Percentiles rank a stretch among this genome's conserved stretches.
phyloP scores from a whole-genome alignment of 2,113 vertebrate species.

The Cercopithecus mona region DNA sequence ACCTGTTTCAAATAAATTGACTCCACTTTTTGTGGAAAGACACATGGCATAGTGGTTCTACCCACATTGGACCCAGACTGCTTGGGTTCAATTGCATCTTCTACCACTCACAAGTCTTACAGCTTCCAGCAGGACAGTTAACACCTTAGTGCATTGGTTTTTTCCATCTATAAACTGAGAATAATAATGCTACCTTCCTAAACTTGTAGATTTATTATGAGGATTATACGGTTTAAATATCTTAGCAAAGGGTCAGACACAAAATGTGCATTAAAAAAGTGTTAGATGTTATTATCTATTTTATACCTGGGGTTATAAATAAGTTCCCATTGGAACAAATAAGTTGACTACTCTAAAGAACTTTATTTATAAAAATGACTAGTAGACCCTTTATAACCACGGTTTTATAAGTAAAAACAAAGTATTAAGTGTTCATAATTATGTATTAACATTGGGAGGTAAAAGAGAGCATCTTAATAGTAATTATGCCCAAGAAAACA shows the following conservation, averaged over 20 bases:
- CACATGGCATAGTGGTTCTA: accelerated
- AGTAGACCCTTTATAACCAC: too few relatives aligned
- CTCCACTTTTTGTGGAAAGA: background rate
- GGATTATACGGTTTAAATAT: background rate
- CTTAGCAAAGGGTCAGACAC: background rate
- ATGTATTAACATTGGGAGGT: background rate
- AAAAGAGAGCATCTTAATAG: background rate
- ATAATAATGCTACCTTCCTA: background rate
- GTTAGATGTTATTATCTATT: background rate
- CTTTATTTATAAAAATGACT: background rate
- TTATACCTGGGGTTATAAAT: background rate
- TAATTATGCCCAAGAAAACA: background rate
- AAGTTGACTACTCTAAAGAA: background rate
- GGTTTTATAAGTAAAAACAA: background rate
- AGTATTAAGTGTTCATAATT: background rate
- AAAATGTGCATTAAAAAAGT: background rate
- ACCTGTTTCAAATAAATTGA: background rate
- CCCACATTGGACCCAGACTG: too few relatives aligned
- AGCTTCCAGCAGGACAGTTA: too few relatives aligned
- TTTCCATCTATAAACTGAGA: background rate
- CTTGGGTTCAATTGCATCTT: background rate
- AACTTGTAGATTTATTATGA: background rate
- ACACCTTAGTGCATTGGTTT: background rate
- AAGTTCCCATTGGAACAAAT: background rate
- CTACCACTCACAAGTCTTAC: accelerated